phyloP scores from a whole-genome alignment of 2,113 vertebrate genomes.

The Charadrius vociferus region DNA sequence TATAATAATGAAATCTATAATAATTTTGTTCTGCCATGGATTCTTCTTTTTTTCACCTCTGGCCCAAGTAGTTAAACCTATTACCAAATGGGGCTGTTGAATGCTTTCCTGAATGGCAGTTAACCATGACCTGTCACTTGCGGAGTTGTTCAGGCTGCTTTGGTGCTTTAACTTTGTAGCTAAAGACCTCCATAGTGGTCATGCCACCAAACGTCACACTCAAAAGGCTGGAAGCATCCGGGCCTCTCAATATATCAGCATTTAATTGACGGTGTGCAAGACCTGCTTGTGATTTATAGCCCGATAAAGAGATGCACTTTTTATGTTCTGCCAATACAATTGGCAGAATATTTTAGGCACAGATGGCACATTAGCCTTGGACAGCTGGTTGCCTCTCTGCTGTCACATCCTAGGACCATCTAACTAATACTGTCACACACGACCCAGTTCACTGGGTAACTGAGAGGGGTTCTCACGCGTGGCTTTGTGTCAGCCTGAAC shows the following conservation, averaged over 20 bases:
- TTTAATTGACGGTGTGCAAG: constrained; percentile 85
- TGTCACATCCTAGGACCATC: constrained; percentile 73
- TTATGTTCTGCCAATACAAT: constrained; percentile 76
- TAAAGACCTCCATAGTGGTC: not conserved
- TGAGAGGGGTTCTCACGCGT: constrained; percentile 27
- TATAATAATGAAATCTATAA: not conserved
- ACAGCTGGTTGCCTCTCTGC: constrained; percentile 81
- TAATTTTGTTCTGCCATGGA: not conserved
- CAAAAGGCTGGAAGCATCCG: constrained; percentile 58
- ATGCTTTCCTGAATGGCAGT: not conserved
- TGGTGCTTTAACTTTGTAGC: not conserved
- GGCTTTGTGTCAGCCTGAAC: constrained; percentile 50
- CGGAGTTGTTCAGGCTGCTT: not conserved
- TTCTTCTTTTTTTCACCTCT: not conserved
- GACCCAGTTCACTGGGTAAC: constrained; percentile 73
- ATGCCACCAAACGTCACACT: constrained; percentile 4
- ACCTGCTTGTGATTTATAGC: constrained; percentile 88
- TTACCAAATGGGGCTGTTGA: not conserved
- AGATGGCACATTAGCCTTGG: constrained; percentile 84
- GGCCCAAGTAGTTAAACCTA: not conserved
- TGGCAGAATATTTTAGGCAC: constrained; percentile 79
- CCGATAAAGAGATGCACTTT: constrained; percentile 81
- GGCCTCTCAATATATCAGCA: constrained; percentile 70
- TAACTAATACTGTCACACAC: constrained; percentile 72
- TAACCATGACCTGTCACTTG: not conserved